These are phyloP conservation scores for Fregata magnificens DNA, from an alignment of 2,113 vertebrate species.

Conservation along the genomic window DNA sequence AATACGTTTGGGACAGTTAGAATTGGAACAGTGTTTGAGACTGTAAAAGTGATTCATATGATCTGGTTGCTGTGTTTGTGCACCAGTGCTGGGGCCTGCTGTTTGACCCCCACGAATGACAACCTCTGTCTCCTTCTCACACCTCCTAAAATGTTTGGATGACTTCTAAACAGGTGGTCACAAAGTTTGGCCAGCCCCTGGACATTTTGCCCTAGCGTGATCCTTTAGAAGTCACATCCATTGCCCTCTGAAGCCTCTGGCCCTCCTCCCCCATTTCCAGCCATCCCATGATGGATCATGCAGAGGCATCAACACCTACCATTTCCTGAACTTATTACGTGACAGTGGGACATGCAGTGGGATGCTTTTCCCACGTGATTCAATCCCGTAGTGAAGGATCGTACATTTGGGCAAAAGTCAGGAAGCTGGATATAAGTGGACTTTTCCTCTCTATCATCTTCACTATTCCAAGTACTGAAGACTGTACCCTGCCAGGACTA, in stretches of 20 bases:
- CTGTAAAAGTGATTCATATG: not conserved
- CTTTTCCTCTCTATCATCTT: not conserved
- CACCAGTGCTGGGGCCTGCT: not conserved
- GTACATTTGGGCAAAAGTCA: not conserved
- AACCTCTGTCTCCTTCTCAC: not conserved
- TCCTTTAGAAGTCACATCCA: not conserved
- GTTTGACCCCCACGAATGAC: rapidly evolving
- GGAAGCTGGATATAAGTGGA: not conserved
- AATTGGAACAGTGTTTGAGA: not conserved
- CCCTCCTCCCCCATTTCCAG: not conserved
- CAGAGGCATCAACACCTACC: too few relatives aligned
- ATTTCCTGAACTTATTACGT: not conserved
- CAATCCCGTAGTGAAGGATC: not conserved
- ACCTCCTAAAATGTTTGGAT: not conserved
- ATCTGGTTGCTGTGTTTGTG: not conserved
- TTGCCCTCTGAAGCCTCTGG: not conserved
- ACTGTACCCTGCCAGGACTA: not conserved
- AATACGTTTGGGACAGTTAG: not conserved
- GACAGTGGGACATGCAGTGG: too few relatives aligned
- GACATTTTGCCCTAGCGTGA: not conserved
- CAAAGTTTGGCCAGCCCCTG: not conserved
- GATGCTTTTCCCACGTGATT: not conserved
- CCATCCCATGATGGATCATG: not conserved
- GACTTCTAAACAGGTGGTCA: not conserved
- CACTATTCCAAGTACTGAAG: not conserved